These are phyloP conservation scores for Idaea aversata DNA, from an alignment of 2,888 invertebrate genomes.

Conservation along the genomic window DNA sequence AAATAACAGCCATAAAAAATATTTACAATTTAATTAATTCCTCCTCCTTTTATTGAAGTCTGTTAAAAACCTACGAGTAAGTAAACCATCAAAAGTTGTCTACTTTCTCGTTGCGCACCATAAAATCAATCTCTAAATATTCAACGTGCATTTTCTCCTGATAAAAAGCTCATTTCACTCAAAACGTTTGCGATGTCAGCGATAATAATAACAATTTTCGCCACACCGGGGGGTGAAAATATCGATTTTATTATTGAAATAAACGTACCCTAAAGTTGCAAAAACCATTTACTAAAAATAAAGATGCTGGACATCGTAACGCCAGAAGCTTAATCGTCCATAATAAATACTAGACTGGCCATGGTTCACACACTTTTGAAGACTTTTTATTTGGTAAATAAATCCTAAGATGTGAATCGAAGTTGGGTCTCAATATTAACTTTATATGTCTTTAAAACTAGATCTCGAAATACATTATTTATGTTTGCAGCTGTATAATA, in stretches of 20 bases:
- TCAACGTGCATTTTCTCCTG: neutral
- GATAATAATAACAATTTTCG: slow-evolving; percentile 25
- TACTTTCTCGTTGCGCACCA: neutral
- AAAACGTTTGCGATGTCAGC: slow-evolving; percentile 24
- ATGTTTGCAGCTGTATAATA: neutral
- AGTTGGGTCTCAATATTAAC: neutral
- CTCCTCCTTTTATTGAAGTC: neutral
- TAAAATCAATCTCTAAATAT: neutral
- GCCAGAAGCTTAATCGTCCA: slow-evolving; percentile 27
- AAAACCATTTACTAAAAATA: slow-evolving; percentile 39
- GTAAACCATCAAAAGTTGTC: neutral
- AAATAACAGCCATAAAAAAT: too few relatives aligned
- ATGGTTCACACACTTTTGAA: slow-evolving; percentile 8
- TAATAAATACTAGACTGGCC: slow-evolving; percentile 19
- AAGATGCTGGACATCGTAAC: slow-evolving; percentile 33
- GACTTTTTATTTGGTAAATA: slow-evolving; percentile 8
- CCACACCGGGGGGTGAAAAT: slow-evolving; percentile 29
- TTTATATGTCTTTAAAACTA: neutral
- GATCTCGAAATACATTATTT: neutral
- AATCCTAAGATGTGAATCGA: too few relatives aligned
- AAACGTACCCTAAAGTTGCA: slow-evolving; percentile 30
- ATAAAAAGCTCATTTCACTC: neutral
- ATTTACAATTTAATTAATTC: too few relatives aligned
- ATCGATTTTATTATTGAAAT: slow-evolving; percentile 43
- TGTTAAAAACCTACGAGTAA: neutral